These are phyloP conservation scores for Microchrysa polita DNA, from an alignment of 2,888 invertebrate genomes.

Conservation along the genomic window DNA sequence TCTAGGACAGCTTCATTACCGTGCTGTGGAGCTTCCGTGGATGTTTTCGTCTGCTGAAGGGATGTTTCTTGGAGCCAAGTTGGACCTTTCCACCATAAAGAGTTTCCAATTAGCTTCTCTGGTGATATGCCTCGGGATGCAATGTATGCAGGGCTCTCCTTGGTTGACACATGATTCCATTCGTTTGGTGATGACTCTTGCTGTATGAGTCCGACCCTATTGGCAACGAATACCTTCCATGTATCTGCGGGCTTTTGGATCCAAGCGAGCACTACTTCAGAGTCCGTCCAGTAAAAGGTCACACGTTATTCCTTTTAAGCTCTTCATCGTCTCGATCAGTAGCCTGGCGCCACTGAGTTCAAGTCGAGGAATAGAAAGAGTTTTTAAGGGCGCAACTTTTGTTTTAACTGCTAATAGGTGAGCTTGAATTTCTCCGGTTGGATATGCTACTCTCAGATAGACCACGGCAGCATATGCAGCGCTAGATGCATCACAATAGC, in stretches of 20 bases:
- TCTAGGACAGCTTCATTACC: not conserved
- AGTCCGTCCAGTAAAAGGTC: constrained; percentile 47
- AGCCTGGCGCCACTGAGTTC: constrained; percentile 50
- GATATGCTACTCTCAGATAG: constrained; percentile 37
- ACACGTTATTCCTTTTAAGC: constrained; percentile 33
- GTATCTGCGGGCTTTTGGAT: constrained; percentile 47
- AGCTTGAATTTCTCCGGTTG: not conserved
- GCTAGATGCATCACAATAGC: constrained; percentile 40
- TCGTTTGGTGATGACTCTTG: constrained; percentile 23
- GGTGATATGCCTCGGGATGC: constrained; percentile 51
- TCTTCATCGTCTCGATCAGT: constrained; percentile 27
- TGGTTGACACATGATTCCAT: constrained; percentile 51
- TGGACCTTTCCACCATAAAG: constrained; percentile 53
- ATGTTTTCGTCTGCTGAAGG: not conserved
- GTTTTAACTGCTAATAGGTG: constrained; percentile 44
- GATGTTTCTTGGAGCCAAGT: constrained; percentile 27
- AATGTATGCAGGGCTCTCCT: constrained; percentile 52
- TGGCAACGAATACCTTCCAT: constrained; percentile 54
- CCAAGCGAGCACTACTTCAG: constrained; percentile 52
- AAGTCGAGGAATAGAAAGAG: constrained; percentile 45
- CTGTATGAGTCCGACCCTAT: constrained; percentile 51
- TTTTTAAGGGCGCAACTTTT: constrained; percentile 47
- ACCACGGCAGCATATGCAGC: constrained; percentile 42
- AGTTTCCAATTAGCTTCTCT: constrained; percentile 39
- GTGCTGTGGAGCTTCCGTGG: not conserved